A percentile compares a stretch with the other conserved stretches of the same genome.
These are phyloP conservation scores for Amazona vittata DNA, from an alignment of 2,113 vertebrate genomes.

Conservation along the genomic window DNA sequence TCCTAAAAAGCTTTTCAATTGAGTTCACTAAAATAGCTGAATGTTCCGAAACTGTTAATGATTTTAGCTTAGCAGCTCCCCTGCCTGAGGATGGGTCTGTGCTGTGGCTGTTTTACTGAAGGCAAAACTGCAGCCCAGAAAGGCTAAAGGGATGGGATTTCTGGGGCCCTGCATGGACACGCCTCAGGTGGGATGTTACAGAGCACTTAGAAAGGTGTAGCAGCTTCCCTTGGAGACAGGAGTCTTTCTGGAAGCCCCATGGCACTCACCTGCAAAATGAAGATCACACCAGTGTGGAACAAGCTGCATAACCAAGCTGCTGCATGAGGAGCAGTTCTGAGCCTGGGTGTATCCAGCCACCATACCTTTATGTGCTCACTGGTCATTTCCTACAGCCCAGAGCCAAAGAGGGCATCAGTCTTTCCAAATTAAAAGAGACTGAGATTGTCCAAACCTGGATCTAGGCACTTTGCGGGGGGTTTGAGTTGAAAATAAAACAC, in stretches of 20 bases:
- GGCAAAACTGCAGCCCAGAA: background rate
- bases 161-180: background rate
- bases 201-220: background rate
- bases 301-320: background rate
- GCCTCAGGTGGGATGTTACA: background rate
- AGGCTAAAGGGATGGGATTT: background rate
- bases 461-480: background rate
- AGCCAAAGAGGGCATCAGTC: fast-evolving
- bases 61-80: background rate
- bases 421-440: background rate
- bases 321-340: background rate
- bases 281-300: fast-evolving
- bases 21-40: background rate
- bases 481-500: background rate
- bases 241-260: background rate
- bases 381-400: background rate
- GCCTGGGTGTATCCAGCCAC: background rate
- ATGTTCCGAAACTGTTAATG: background rate
- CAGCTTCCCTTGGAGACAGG: background rate
- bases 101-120: fast-evolving
- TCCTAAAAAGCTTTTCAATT: background rate
- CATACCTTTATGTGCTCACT: background rate
- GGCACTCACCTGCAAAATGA: background rate
- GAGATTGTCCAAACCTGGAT: background rate
- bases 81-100: background rate